Base-by-base conservation (phyloP, 1,140 invertebrate genomes). In the Ruditapes philippinarum region DNA sequence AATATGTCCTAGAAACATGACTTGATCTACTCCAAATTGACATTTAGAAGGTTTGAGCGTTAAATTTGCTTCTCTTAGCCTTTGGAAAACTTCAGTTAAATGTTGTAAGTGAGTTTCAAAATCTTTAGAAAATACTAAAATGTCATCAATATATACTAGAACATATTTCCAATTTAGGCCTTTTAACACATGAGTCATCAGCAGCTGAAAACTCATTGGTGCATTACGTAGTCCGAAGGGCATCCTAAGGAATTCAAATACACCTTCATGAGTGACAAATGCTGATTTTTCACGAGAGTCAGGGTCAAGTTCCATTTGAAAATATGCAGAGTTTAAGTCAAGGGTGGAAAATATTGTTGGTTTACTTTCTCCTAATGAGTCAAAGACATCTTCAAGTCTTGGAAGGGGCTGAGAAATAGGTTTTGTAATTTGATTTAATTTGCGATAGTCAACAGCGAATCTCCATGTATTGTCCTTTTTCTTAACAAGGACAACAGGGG, bases 401-500 rank as follows among this genome's bases (percentile, higher is more conserved):
- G 76, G 49, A 0, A 88, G 9, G 0, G 90, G 89, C 31, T 74
- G 79, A 17, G 49, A 40, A 25, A 68, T 73, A 22, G 33, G 38
- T 22, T 85, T 84, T 2, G 76, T 89, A 0, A 85, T 40, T 25
- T 36, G 42, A 79, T 93, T 92, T n/a, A 93, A 45, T 84, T 89
- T 76, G n/a, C 92, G 80, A 84, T 91, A 92, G 68, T 92, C 92
- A 22, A 92, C 82, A 31, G 54, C 80, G 78, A 92, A 91, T 40
- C 92, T 68, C 0, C 25, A 91, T 38, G 57, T 45, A n/a, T 79
- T 81, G 81, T 86, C 38, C 60, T 90, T 84, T 80, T 90, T 91
- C 70, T 91, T 91, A n/a, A 91, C 90, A 19, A 88, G 28, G 40
- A 91, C 87, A 19, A 92, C 91, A 28, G 91, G 91, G 11, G 49